Evolutionary conservation across 2,888 invertebrate genomes (phyloP).

Genomic region (Cryptus armator): DNA sequence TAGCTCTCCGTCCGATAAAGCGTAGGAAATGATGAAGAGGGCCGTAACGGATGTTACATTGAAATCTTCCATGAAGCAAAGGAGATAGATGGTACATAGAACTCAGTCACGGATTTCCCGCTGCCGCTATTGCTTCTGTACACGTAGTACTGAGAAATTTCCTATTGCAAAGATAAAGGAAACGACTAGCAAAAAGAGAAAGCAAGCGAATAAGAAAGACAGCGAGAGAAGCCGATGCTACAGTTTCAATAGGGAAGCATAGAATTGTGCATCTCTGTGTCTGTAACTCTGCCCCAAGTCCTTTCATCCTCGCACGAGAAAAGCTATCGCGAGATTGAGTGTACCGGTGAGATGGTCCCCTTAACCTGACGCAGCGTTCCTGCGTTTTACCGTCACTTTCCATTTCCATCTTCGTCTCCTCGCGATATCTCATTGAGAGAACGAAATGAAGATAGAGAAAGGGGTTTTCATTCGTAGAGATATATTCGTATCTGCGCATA

Average conservation of each 20-base stretch:
- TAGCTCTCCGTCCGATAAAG: slow-evolving; percentile 7
- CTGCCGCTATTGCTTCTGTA: slow-evolving; percentile 12
- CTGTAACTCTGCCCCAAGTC: slow-evolving; percentile 27
- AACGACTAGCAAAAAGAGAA: slow-evolving; percentile 39
- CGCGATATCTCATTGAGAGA: slow-evolving; percentile 51
- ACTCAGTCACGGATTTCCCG: slow-evolving; percentile 37
- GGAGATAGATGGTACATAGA: slow-evolving; percentile 24
- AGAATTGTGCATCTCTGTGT: slow-evolving; percentile 35
- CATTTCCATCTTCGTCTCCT: slow-evolving; percentile 4
- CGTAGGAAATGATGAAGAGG: slow-evolving; percentile 42
- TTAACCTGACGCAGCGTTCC: slow-evolving; percentile 11
- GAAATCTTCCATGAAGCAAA: slow-evolving; percentile 54
- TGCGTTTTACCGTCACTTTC: slow-evolving; percentile 6
- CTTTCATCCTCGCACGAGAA: slow-evolving; percentile 51
- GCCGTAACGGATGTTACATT: slow-evolving; percentile 44
- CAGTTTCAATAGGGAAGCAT: slow-evolving; percentile 24
- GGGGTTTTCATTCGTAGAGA: slow-evolving; percentile 24
- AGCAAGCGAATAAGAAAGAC: slow-evolving; percentile 53
- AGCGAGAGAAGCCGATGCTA: slow-evolving; percentile 37
- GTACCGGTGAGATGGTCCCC: slow-evolving; percentile 48
- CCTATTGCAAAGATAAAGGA: slow-evolving; percentile 41
- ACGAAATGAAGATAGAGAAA: slow-evolving; percentile 33
- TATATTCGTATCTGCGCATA: background rate
- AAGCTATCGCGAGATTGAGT: slow-evolving; percentile 58
- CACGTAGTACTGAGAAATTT: slow-evolving; percentile 45